These are phyloP conservation scores for Procapra przewalskii DNA, from an alignment of 2,113 vertebrate genomes.

Conservation along the genomic window DNA sequence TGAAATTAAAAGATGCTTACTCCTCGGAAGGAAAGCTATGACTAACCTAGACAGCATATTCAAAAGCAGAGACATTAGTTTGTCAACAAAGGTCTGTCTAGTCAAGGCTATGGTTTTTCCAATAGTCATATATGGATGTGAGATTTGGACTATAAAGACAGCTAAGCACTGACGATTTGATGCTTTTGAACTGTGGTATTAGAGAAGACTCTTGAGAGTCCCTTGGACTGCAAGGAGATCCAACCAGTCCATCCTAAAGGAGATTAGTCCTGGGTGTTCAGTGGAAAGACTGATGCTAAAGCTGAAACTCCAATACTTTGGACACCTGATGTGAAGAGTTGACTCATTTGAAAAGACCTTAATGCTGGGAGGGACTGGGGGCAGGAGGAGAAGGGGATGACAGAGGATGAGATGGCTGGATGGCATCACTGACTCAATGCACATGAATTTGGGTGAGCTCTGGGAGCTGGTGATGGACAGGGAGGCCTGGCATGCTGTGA, in stretches of 20 bases:
- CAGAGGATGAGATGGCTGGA: too few species aligned
- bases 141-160: neutral
- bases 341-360: neutral
- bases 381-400: too few species aligned
- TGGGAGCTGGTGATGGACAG: too few species aligned
- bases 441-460: too few species aligned
- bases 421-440: too few species aligned
- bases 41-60: too few species aligned
- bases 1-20: too few species aligned
- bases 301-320: neutral
- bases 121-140: neutral
- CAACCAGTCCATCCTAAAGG: neutral
- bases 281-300: neutral
- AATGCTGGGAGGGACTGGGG: too few species aligned
- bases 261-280: neutral
- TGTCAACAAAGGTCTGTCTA: too few species aligned
- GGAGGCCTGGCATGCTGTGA: too few species aligned
- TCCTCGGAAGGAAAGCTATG: too few species aligned
- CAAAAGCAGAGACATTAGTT: too few species aligned
- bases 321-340: neutral
- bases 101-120: neutral
- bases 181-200: neutral
- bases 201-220: neutral
- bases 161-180: neutral
- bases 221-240: neutral